phyloP scores from a whole-genome alignment of 2,797 vertebrate species.

The Anableps anableps region DNA sequence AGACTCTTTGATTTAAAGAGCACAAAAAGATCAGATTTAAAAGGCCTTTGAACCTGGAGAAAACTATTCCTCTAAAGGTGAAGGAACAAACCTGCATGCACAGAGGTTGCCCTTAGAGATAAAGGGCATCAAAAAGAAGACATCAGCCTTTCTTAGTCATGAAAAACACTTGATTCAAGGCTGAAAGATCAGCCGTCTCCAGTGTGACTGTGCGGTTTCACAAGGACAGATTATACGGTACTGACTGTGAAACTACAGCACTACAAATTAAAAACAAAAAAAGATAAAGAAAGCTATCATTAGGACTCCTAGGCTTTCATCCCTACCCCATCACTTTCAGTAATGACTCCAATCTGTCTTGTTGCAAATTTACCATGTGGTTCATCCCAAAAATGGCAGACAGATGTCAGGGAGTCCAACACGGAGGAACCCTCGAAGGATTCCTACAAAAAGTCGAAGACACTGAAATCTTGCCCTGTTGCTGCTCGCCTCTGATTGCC shows the following conservation, averaged over 20 bases:
- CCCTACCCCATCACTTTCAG: conserved; percentile 64
- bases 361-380: conserved; percentile 50
- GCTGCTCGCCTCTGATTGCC: conserved; percentile 42
- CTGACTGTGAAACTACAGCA: conserved; percentile 19
- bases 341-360: conserved; percentile 72
- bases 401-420: conserved; percentile 51
- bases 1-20: conserved; percentile 29
- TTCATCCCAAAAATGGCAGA: conserved; percentile 59
- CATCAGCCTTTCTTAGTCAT: conserved; percentile 18
- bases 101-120: conserved; percentile 12
- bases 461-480: conserved; percentile 34
- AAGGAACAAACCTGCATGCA: conserved; percentile 15
- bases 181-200: conserved; percentile 33
- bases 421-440: conserved; percentile 4
- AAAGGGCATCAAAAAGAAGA: conserved; percentile 30
- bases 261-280: conserved; percentile 21
- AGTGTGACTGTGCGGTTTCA: conserved; percentile 40
- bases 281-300: conserved; percentile 55
- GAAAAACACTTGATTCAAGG: conserved; percentile 10
- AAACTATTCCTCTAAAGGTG: background rate
- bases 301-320: conserved; percentile 51
- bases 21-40: conserved; percentile 41
- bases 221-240: conserved; percentile 41
- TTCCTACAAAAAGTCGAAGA: conserved; percentile 1
- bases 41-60: conserved; percentile 37